Conservation (phyloP, 2,888 invertebrate species). For the Protonemura montana region DNA sequence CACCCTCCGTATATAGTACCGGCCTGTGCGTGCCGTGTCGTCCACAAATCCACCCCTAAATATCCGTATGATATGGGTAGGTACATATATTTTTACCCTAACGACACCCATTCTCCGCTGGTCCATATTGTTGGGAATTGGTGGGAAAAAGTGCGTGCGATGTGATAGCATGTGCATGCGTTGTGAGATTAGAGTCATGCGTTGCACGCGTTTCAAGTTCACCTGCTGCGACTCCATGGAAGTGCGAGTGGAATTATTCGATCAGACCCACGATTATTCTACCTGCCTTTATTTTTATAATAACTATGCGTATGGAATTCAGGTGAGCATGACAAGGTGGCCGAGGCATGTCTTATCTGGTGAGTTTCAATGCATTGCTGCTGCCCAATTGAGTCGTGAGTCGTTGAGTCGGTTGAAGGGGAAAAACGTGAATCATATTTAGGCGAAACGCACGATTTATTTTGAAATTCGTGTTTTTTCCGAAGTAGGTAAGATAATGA, state of each 20-base stretch:
- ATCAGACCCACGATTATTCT: not conserved
- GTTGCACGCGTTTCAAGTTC: slow-evolving; percentile 28
- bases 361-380: not conserved
- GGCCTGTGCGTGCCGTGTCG: slow-evolving; percentile 23
- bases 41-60: not conserved
- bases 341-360: not conserved
- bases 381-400: not conserved
- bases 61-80: not conserved
- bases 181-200: not conserved
- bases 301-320: not conserved
- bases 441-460: not conserved
- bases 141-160: not conserved
- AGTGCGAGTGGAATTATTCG: not conserved
- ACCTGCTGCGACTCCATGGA: not conserved
- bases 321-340: not conserved
- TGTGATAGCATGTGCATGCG: not conserved
- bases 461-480: not conserved
- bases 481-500: not conserved
- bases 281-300: not conserved
- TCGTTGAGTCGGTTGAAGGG: not conserved
- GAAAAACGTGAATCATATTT: not conserved
- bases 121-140: not conserved
- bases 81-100: not conserved
- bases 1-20: not conserved
- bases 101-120: slow-evolving; percentile 21